Conservation (phyloP, 2,113 vertebrate species). For the Protomyctophum bolini region DNA sequence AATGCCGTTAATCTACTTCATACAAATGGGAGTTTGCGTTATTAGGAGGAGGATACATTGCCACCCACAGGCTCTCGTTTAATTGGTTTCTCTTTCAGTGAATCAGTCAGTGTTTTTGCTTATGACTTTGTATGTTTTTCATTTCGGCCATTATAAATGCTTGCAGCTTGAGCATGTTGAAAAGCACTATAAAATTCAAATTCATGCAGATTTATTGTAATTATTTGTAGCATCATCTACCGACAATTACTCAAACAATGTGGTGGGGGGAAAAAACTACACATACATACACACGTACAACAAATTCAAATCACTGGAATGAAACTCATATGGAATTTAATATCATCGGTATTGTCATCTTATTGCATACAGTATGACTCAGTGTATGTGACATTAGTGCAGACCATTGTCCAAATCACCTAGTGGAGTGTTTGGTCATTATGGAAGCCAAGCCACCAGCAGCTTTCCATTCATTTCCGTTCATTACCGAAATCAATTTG, state of each 20-base stretch:
- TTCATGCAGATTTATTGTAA: slow-evolving; percentile 1
- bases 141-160: slow-evolving; percentile 15
- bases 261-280: too few species aligned
- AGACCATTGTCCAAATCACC: too few species aligned
- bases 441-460: too few species aligned
- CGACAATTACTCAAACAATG: slow-evolving; percentile 10
- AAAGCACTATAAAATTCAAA: slow-evolving; percentile 3
- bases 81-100: slow-evolving; percentile 53
- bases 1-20: slow-evolving; percentile 46
- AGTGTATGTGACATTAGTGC: too few species aligned
- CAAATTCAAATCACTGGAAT: slow-evolving; percentile 37
- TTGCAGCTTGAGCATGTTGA: not conserved
- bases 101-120: slow-evolving; percentile 14
- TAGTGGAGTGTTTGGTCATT: too few species aligned
- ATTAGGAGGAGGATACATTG: slow-evolving; percentile 36
- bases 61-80: slow-evolving; percentile 45
- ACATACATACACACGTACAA: slow-evolving; percentile 11
- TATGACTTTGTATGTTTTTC: not conserved
- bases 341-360: too few species aligned
- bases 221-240: slow-evolving; percentile 12
- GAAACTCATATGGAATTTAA: slow-evolving; percentile 32
- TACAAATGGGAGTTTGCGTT: slow-evolving; percentile 35
- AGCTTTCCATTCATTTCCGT: too few species aligned
- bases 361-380: too few species aligned
- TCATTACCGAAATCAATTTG: too few species aligned